Evolutionary conservation across 37 sponge, comb jelly and placozoan species (phyloP).

Genomic region (Theonella swinhoei): DNA sequence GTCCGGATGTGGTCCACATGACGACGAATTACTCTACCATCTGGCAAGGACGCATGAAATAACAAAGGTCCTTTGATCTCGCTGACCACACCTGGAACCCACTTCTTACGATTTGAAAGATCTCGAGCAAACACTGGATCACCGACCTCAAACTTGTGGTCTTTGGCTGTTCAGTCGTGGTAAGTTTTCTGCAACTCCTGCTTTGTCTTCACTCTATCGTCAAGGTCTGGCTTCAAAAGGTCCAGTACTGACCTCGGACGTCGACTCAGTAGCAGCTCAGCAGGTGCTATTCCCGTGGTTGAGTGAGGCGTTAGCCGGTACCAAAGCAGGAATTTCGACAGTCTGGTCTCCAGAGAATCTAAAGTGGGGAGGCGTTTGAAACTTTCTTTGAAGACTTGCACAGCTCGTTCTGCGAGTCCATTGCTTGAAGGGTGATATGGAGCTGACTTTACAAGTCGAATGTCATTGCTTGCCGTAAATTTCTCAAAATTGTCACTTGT

Average conservation of each 20-base stretch:
- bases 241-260: background rate
- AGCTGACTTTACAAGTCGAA: too few species aligned
- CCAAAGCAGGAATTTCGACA: constrained; percentile 6
- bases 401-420: constrained; percentile 30
- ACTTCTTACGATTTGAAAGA: too few species aligned
- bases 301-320: constrained; percentile 12
- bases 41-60: too few species aligned
- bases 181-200: background rate
- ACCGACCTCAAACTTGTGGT: background rate
- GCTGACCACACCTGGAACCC: too few species aligned
- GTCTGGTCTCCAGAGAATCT: background rate
- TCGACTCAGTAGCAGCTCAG: constrained; percentile 11
- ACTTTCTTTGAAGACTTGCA: constrained; percentile 10
- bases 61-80: too few species aligned
- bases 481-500: constrained; percentile 21
- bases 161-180: background rate
- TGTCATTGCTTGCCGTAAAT: background rate
- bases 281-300: constrained; percentile 13
- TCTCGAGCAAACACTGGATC: too few species aligned
- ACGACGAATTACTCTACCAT: too few species aligned
- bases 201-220: background rate
- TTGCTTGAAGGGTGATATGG: too few species aligned
- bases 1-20: too few species aligned
- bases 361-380: background rate
- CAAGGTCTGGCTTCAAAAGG: background rate